Percentiles rank a stretch among this genome's conserved stretches.
Evolutionary conservation across 2,797 vertebrate species (phyloP).

Genomic region (Siniperca scherzeri): DNA sequence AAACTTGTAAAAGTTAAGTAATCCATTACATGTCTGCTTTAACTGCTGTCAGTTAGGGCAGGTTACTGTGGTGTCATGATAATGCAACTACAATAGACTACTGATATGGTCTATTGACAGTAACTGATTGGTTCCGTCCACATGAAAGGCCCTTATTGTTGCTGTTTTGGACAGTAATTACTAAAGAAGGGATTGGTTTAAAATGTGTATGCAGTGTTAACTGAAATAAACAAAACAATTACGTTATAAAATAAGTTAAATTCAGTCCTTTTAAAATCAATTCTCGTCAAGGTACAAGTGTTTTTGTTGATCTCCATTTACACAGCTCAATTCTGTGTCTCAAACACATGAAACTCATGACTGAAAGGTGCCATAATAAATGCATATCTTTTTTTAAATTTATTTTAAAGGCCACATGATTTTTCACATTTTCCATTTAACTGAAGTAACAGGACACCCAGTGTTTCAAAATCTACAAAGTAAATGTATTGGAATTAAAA

Average conservation of each 20-base stretch:
- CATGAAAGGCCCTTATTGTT: not conserved
- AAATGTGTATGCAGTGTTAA: not conserved
- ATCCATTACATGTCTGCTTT: not conserved
- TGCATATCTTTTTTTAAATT: conserved; percentile 53
- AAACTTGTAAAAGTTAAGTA: not conserved
- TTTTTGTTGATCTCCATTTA: not conserved
- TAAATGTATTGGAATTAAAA: conserved; percentile 43
- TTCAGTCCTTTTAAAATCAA: not conserved
- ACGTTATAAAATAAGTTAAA: not conserved
- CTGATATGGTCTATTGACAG: not conserved
- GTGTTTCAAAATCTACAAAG: conserved; percentile 53
- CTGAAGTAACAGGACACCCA: conserved; percentile 36
- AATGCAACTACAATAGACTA: not conserved
- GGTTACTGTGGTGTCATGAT: not conserved
- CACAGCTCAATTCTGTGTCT: not conserved
- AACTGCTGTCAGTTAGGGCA: not conserved
- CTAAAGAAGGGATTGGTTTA: not conserved
- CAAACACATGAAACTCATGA: not conserved
- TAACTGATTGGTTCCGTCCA: not conserved
- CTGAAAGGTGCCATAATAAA: conserved; percentile 7
- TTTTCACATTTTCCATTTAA: conserved; percentile 42
- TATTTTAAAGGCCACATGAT: conserved; percentile 53
- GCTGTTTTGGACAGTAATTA: not conserved
- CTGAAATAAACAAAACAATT: not conserved
- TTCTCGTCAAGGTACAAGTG: too few species aligned